Base-by-base conservation (phyloP, 2,797 vertebrate genomes). In the Scolopax rusticola region DNA sequence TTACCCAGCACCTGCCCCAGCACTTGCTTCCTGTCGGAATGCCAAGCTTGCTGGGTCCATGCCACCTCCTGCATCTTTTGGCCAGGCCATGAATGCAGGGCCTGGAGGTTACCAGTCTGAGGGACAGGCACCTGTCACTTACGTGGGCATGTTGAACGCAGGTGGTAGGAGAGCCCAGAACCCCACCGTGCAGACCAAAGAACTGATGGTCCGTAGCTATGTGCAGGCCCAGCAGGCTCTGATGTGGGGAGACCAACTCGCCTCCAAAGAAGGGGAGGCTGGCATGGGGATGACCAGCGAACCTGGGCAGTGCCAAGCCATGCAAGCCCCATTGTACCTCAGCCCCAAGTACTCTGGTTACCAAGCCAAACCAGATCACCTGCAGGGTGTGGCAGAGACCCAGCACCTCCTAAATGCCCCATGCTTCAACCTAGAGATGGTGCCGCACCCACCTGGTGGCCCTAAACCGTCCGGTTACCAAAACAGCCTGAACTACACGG, bases 191-290 rank as follows among this genome's bases (percentile, higher is more conserved):
- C 99, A 99, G 93, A 98, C 99, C 87, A 99, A 99, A 93, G 99
- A 99, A 87, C 99, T 98, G 98, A 99, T 99, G 98, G 99, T 99
- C 67, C 98, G 99, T 86, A 99, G 98, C 94, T 99, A 99, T 15
- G 99, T 99, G 27, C 99, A 99, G 95, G 99, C 99, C 2, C 99
- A 99, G 96, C 99, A 99, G 97, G 99, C 99, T 9, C 98, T 99
- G 84, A 97, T 99, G 97, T 99, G 99, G 99, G 99, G 99, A 25
- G 98, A 99, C 81, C 98, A 98, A 53, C 97, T 33, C 1, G 47
- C 12, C 11, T 12, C 69, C 61, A 86, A 88, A 43, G 98, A 96
- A 24, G 84, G 48, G 11, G 63, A 53, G 4, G 68, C 96, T 3
- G 88, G 96, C 38, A 19, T 75, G 97, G 73, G 95, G 94, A 65